Base-by-base conservation (phyloP, 2,113 vertebrate genomes). In the Centropristis striata region DNA sequence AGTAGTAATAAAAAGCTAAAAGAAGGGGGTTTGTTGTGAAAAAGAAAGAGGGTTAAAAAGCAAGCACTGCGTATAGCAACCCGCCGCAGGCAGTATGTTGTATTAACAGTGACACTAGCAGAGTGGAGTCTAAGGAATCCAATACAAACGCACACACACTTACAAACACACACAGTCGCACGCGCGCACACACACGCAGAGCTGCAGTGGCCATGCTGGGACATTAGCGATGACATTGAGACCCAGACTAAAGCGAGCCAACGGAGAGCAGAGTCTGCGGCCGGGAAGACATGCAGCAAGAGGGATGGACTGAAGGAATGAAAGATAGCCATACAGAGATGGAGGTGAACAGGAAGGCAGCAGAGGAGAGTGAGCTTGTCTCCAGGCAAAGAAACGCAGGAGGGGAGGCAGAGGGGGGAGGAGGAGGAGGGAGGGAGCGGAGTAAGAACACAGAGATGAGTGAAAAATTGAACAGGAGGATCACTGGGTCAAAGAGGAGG, bases 81-180 rank as follows among this genome's bases (percentile, higher is more conserved):
- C 60, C 13, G 73, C 89, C 81, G 88, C 88, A 90, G 88, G 81
- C 85, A 51, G 71, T 84, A 81, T 90, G 89, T 87, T 90, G 88
- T 90, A 92, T 93, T 92, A 92, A 92, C 91, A 89, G 63, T 87
- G 91, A 94, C 90, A 91, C 85, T 25, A 82, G 85, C 88, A 83
- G 78, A 89, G 84, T 60, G 72, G 74, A 85, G 88, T 85, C 88
- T 84, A 82, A 89, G 81, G 80, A 90, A 90, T 89, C 83, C 60
- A 84, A 74, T 85, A 80, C 83, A 76, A 60, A 82, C 78, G 75
- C 36, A 66, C 74, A 73, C 86, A 84, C 57, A 70, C 75, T 58
- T 54, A 73, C 72, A 58, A 63, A 77, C 61, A 58, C 60, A 74
- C 63, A 71, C 55, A 25, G 27, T 64, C 71, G 50, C 25, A 3